Evolutionary conservation across 2,888 invertebrate genomes (phyloP), one percentile per base, ranked within the genome.

Genomic region (Leptinotarsa tumamoca): DNA sequence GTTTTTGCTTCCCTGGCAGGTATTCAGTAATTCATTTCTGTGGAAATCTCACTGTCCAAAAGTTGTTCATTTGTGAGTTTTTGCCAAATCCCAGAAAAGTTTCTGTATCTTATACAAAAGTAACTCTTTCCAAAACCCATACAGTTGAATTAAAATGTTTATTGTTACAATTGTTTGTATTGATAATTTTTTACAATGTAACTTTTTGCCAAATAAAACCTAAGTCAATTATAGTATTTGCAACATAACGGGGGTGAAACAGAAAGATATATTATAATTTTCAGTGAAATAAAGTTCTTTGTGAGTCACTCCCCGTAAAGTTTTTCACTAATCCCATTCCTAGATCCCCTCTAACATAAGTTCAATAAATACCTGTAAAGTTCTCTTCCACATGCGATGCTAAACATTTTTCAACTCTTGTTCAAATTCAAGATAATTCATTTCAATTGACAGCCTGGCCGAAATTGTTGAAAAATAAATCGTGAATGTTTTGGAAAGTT

Each of bases 161-260:
- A 78, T 69, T 80, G 71, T 80, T 78, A 73, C 61, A 74, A 75
- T 82, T 81, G 73, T 80, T 82, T 82, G 75, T 83, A 80, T 70
- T 72, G 76, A 81, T 81, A 80, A 80, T 82, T 83, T 84, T 84
- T 77, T 79, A 82, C 80, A 79, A 82, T 82, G 81, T 81, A 82
- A 84, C 79, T 77, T 85, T 85, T 86, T 85, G 86, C 85, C 86
- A 86, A 84, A 85, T 82, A 86, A 84, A 82, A 82, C 82, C 82
- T 83, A 82, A 83, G 84, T 85, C 84, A 85, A 86, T 85, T 85
- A 84, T 78, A 49, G 17, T 7, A 50, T 18, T 43, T 33, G 43
- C 3, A 58, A 58, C 21, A 23, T 23, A 21, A 58, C 21, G 23
- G 21, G 58, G 23, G 23, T 58, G 58, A 58, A 23, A 4, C 58